A percentile compares a stretch with the other conserved stretches of the same genome.
phyloP scores from a whole-genome alignment of 1,140 invertebrate species.

The Arion vulgaris region DNA sequence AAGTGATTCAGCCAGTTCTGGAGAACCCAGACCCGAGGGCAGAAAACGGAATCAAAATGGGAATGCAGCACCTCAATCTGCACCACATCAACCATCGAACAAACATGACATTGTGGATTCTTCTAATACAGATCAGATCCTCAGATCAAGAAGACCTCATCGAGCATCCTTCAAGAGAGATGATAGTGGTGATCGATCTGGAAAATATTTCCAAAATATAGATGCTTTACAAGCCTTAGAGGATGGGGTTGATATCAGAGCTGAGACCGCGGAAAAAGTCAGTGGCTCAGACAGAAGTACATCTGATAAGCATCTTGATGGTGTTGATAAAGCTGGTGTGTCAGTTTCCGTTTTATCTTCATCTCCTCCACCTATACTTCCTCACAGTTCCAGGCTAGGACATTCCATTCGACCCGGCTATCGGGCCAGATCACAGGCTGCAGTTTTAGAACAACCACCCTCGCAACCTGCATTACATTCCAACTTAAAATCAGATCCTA shows the following conservation, averaged over 20 bases:
- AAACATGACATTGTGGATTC: not conserved
- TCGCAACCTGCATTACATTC: conserved; percentile 37
- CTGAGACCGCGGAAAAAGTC: not conserved
- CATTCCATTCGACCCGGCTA: conserved; percentile 36
- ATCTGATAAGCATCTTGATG: not conserved
- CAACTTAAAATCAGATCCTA: conserved; percentile 1
- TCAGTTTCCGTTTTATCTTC: not conserved
- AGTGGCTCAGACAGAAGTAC: not conserved
- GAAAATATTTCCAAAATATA: conserved; percentile 36
- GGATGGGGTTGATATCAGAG: conserved; percentile 11
- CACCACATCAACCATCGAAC: not conserved
- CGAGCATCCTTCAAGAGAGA: not conserved
- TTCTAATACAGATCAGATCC: not conserved
- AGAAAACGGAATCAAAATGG: conserved; percentile 10
- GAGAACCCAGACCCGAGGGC: not conserved
- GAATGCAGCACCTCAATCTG: not conserved
- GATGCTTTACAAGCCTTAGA: conserved; percentile 32
- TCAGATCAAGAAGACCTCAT: conserved; percentile 2
- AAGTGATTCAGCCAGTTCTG: not conserved
- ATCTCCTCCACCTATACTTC: not conserved
- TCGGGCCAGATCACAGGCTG: not conserved
- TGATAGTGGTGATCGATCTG: conserved; percentile 33
- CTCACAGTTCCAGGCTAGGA: conserved; percentile 38
- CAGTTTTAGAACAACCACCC: conserved; percentile 30
- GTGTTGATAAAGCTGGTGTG: not conserved